These are phyloP conservation scores for Musca domestica DNA, from an alignment of 1,140 invertebrate species.

Conservation along the genomic window DNA sequence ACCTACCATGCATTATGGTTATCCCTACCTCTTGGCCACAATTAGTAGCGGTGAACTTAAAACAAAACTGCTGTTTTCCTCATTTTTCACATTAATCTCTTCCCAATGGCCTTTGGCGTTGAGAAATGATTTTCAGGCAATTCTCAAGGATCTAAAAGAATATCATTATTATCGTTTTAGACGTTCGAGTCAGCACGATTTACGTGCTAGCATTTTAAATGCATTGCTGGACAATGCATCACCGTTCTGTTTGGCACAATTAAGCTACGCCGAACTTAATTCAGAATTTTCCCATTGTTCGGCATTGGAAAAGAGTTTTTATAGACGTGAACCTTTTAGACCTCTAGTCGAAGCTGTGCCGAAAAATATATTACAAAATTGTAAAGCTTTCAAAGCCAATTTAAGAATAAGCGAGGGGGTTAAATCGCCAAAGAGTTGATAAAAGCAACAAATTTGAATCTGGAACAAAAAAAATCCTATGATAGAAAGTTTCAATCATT, in stretches of 20 bases:
- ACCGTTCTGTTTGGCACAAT: not conserved
- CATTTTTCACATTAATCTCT: not conserved
- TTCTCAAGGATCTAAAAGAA: conserved; percentile 16
- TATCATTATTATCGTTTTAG: not conserved
- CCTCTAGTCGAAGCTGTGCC: not conserved
- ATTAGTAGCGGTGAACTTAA: not conserved
- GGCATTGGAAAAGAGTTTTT: not conserved
- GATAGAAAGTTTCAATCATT: no score
- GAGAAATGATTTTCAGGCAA: not conserved
- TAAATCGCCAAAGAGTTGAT: no score
- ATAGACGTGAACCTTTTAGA: not conserved
- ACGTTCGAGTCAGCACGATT: not conserved
- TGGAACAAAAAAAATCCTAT: no score
- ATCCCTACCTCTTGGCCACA: not conserved
- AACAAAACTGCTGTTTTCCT: not conserved
- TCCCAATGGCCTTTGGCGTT: not conserved
- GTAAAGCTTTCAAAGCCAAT: no score
- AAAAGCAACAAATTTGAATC: no score
- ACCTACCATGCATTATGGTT: not conserved
- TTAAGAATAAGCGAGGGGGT: no score
- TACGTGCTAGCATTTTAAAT: not conserved
- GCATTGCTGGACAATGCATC: not conserved
- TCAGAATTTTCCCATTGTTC: not conserved
- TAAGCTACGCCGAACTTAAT: not conserved
- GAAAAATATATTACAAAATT: not conserved